Conservation (phyloP, 1,140 invertebrate genomes). For the Tribolium madens region DNA sequence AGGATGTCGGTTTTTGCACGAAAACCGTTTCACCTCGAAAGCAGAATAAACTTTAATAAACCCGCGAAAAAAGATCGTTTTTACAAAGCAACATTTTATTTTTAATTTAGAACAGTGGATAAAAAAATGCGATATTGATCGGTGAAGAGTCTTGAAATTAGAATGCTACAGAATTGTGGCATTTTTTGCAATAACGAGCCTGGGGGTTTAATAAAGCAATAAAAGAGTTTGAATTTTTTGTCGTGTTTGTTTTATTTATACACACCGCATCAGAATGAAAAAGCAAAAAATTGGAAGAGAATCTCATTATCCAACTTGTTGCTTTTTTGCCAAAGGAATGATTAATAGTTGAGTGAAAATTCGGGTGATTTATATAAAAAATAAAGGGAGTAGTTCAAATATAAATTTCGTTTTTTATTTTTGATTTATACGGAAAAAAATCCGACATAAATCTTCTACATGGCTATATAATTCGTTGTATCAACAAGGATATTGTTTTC, state of each 20-base stretch:
- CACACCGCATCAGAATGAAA: too few species aligned
- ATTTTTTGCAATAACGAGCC: neutral
- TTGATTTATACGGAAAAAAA: constrained; percentile 4
- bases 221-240: neutral
- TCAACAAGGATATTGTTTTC: constrained; percentile 22
- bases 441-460: constrained; percentile 10
- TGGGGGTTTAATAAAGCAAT: too few species aligned
- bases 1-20: neutral
- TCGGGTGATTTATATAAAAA: too few species aligned
- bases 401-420: constrained; percentile 13
- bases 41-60: constrained; percentile 21
- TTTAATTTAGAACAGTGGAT: neutral
- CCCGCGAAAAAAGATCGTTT: neutral
- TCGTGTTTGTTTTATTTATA: neutral
- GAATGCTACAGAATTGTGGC: neutral
- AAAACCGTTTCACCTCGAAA: constrained; percentile 8
- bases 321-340: neutral
- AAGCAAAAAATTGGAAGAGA: neutral
- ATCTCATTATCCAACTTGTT: neutral
- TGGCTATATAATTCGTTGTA: constrained; percentile 24
- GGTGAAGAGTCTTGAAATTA: neutral
- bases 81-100: constrained; percentile 17
- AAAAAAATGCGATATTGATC: neutral
- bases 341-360: neutral
- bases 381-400: neutral